These are phyloP conservation scores for Steatocranus sp. DNA, from an alignment of 2,797 vertebrate species.

Conservation along the genomic window DNA sequence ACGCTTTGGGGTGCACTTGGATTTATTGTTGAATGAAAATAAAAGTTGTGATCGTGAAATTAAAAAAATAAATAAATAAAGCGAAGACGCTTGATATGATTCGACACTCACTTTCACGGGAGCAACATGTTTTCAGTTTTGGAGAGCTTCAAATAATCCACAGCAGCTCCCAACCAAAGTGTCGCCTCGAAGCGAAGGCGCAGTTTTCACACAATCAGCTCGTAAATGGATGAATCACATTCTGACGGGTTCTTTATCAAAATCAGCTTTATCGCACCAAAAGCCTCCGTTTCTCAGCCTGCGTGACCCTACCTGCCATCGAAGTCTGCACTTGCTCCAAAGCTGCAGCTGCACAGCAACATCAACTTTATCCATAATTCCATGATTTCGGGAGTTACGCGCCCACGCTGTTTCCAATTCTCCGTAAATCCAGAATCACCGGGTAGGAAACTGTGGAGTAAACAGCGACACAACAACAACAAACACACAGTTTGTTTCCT, in stretches of 20 bases:
- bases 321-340: slow-evolving; percentile 81
- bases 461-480: neutral
- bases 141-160: neutral
- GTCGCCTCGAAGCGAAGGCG: neutral
- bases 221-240: neutral
- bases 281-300: neutral
- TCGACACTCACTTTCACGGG: neutral
- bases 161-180: neutral
- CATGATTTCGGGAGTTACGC: slow-evolving; percentile 59
- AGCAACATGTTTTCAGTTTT: slow-evolving; percentile 18
- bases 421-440: slow-evolving; percentile 43
- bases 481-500: neutral
- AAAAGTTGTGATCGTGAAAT: slow-evolving; percentile 1
- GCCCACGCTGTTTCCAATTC: neutral
- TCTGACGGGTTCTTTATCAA: neutral
- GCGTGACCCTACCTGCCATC: slow-evolving; percentile 84
- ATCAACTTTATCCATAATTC: slow-evolving; percentile 76
- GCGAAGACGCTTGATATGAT: neutral
- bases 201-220: neutral
- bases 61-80: neutral
- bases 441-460: neutral
- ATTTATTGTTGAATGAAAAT: neutral
- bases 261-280: neutral
- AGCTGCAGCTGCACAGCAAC: slow-evolving; percentile 73
- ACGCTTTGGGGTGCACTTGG: neutral